Evolutionary conservation across 2,797 vertebrate species (phyloP), one percentile per base, ranked within the genome.

Genomic region (Varecia variegata): DNA sequence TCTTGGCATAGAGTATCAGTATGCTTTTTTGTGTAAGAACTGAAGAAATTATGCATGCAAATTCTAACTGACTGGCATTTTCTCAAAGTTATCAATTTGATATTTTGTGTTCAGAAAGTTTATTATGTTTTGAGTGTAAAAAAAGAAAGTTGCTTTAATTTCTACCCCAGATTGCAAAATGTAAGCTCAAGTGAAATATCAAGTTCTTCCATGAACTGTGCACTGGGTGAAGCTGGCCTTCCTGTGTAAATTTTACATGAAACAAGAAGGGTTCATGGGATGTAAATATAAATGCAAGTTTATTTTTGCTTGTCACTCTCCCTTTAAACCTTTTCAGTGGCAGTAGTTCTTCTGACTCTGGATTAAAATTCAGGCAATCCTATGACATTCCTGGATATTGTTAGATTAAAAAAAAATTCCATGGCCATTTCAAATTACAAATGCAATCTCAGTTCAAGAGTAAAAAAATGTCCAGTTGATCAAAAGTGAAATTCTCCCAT

Each of bases 1-100:
- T 93, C 20, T 91, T 93, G 79, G 47, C 45, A 71, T 43, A 67
- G 7, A 47, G 7, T 21, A 54, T 43, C n/a, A 70, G 21, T 32
- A 13, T 45, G 20, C 6, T 62, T 94, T 50, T 92, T 95, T 68
- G 21, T 56, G 88, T 95, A 80, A 92, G 88, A 95, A 71, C 7
- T 47, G 65, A 60, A 32, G 25, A 81, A 95, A 74, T 88, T 70
- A 60, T 17, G 15, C 56, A 47, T 70, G 43, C 13, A 20, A 77
- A 93, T 47, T 62, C 17, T 40, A 70, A 92, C 50, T 92, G 20
- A 62, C 38, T 94, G 68, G 35, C 21, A 47, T 96, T 96, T 95
- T 7, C 62, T 71, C 43, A 56, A 70, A 62, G 85, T 91, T 96
- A 86, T 73, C 68, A 71, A 20, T 79, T 43, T 94, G 65, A 54